Percentiles rank a stretch among this genome's conserved stretches.
Evolutionary conservation across 2,113 vertebrate genomes (phyloP).

Genomic region (Garra rufa): DNA sequence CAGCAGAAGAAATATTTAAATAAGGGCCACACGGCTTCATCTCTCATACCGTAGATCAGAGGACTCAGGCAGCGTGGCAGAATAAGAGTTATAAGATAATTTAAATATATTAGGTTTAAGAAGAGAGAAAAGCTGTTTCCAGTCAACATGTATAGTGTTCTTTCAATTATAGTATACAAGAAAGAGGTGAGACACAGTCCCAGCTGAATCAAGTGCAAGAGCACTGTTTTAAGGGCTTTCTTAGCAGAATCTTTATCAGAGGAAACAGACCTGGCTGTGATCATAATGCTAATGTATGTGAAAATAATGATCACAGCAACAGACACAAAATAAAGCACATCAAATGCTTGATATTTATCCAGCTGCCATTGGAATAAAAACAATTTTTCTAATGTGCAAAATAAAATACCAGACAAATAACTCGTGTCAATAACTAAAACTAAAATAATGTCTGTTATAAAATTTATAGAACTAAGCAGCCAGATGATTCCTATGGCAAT

Average conservation of each 20-base stretch:
- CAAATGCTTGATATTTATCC: slow-evolving; percentile 51
- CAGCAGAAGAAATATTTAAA: slow-evolving; percentile 49
- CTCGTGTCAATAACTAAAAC: slow-evolving; percentile 15
- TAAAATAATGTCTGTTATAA: slow-evolving; percentile 47
- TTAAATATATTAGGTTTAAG: slow-evolving; percentile 45
- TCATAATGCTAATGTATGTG: slow-evolving; percentile 65
- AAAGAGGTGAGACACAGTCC: slow-evolving; percentile 62
- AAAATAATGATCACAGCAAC: slow-evolving; percentile 50
- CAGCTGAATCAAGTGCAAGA: slow-evolving; percentile 70
- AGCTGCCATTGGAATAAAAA: slow-evolving; percentile 56
- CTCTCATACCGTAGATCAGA: slow-evolving; percentile 62
- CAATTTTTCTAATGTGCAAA: slow-evolving; percentile 46
- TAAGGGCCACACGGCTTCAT: slow-evolving; percentile 46
- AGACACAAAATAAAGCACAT: slow-evolving; percentile 58
- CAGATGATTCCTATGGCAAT: slow-evolving; percentile 58
- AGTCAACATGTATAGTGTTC: slow-evolving; percentile 29
- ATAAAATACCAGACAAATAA: slow-evolving; percentile 3
- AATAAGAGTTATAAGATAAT: slow-evolving; percentile 46
- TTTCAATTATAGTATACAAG: slow-evolving; percentile 45
- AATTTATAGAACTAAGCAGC: slow-evolving; percentile 49
- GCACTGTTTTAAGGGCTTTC: slow-evolving; percentile 65
- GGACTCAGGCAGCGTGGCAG: slow-evolving; percentile 56
- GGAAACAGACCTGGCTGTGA: slow-evolving; percentile 67
- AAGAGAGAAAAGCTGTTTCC: slow-evolving; percentile 24
- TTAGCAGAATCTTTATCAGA: slow-evolving; percentile 58